These are phyloP conservation scores for Embiotoca jacksoni DNA, from an alignment of 2,113 vertebrate species.

Conservation along the genomic window DNA sequence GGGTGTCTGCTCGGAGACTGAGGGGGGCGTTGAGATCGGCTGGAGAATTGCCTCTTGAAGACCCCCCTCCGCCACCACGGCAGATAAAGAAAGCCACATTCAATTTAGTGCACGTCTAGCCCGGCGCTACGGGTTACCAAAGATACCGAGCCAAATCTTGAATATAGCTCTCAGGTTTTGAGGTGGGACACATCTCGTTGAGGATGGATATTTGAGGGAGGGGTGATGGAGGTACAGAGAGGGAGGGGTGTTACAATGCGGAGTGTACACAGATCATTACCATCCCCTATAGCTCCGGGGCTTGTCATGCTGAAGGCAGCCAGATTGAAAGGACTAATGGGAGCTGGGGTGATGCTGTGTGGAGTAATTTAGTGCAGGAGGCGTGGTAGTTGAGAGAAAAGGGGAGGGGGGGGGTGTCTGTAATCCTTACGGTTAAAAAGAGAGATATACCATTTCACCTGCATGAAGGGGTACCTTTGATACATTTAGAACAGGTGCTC, in stretches of 20 bases:
- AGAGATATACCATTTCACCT: slow-evolving; percentile 71
- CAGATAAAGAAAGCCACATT: slow-evolving; percentile 62
- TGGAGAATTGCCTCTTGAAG: slow-evolving; percentile 64
- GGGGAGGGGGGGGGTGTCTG: slow-evolving; percentile 36
- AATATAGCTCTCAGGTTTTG: slow-evolving; percentile 35
- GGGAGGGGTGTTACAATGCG: slow-evolving; percentile 29
- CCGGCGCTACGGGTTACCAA: slow-evolving; percentile 42
- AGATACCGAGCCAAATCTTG: slow-evolving; percentile 51
- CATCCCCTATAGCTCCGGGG: slow-evolving; percentile 76
- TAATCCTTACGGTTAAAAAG: slow-evolving; percentile 74
- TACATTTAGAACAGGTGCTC: slow-evolving; percentile 73
- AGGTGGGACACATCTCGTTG: slow-evolving; percentile 43
- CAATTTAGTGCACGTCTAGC: slow-evolving; percentile 47
- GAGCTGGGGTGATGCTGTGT: slow-evolving; percentile 81
- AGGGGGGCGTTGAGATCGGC: slow-evolving; percentile 46
- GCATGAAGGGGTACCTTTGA: slow-evolving; percentile 62
- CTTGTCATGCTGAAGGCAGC: slow-evolving; percentile 83
- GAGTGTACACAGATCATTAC: slow-evolving; percentile 79
- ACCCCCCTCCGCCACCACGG: slow-evolving; percentile 28
- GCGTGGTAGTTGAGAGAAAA: slow-evolving; percentile 62
- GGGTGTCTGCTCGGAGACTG: slow-evolving; percentile 62
- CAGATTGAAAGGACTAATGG: slow-evolving; percentile 83
- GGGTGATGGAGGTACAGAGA: slow-evolving; percentile 24
- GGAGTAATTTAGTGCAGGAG: slow-evolving; percentile 79
- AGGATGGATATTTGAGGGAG: slow-evolving; percentile 51